A percentile compares a stretch with the other conserved stretches of the same genome.
Evolutionary conservation across 1,140 invertebrate genomes (phyloP).

Genomic region (Panonychus citri): DNA sequence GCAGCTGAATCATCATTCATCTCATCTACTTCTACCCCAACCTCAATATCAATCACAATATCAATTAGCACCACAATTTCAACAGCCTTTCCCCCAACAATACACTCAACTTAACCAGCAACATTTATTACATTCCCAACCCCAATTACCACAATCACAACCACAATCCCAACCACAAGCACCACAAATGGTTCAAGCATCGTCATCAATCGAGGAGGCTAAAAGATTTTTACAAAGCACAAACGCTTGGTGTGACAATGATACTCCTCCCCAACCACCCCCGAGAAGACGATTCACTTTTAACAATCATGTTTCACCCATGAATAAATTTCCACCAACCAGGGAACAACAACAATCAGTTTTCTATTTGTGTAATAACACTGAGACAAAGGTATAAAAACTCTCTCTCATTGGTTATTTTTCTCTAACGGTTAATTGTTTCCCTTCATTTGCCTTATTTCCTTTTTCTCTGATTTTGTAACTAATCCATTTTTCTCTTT

Average conservation of each 20-base stretch:
- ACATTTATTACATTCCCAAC: too few species aligned
- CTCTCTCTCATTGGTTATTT: too few species aligned
- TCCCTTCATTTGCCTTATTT: too few species aligned
- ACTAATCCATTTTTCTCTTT: too few species aligned
- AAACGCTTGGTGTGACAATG: not conserved
- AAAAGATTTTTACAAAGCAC: not conserved
- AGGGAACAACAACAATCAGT: too few species aligned
- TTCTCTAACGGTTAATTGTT: too few species aligned
- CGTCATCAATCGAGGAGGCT: too few species aligned
- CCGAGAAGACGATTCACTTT: conserved; percentile 28
- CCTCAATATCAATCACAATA: not conserved
- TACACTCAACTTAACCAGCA: not conserved
- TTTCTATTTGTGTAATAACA: too few species aligned
- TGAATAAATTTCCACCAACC: too few species aligned
- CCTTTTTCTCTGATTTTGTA: too few species aligned
- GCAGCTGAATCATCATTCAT: not conserved
- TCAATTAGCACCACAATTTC: not conserved
- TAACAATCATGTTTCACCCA: not conserved
- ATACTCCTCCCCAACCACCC: conserved; percentile 25
- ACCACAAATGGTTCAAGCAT: too few species aligned
- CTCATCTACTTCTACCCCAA: not conserved
- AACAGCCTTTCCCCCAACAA: not conserved
- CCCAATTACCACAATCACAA: not conserved
- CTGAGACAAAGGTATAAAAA: too few species aligned
- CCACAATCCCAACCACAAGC: not conserved